These are phyloP conservation scores for Ibidorhyncha struthersii DNA, from an alignment of 2,113 vertebrate genomes.

Conservation along the genomic window DNA sequence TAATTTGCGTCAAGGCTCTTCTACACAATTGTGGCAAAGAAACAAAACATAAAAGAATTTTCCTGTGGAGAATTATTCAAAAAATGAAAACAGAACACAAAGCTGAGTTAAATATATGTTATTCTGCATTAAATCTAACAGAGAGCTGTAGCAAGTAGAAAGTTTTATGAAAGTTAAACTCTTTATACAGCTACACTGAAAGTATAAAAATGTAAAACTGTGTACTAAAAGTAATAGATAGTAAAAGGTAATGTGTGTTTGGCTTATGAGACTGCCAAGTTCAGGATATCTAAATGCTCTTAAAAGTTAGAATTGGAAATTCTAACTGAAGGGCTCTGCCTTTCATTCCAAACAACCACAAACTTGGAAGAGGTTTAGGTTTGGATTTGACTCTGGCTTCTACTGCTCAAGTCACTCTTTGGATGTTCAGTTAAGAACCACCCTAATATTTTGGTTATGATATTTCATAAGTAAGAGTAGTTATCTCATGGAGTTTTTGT, in stretches of 20 bases:
- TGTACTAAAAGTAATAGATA: background rate
- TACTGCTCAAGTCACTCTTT: background rate
- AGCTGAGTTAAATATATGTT: background rate
- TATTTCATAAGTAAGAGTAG: background rate
- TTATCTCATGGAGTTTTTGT: background rate
- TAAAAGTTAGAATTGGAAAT: background rate
- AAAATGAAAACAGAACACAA: background rate
- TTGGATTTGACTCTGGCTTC: background rate
- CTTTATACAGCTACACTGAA: background rate
- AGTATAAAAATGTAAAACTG: background rate
- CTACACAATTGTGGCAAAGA: background rate
- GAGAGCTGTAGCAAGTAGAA: background rate
- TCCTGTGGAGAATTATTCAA: background rate
- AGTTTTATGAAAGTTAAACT: background rate
- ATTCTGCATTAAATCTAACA: background rate
- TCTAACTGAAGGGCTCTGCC: background rate
- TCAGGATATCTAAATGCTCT: background rate
- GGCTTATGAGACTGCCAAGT: background rate
- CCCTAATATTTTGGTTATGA: background rate
- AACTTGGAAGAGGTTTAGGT: background rate
- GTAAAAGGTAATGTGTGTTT: background rate
- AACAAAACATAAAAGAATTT: background rate
- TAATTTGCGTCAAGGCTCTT: conserved; percentile 9
- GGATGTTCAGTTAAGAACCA: background rate
- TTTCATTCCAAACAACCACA: background rate